Conservation (phyloP, 2,113 vertebrate genomes). For the Rissa tridactyla region DNA sequence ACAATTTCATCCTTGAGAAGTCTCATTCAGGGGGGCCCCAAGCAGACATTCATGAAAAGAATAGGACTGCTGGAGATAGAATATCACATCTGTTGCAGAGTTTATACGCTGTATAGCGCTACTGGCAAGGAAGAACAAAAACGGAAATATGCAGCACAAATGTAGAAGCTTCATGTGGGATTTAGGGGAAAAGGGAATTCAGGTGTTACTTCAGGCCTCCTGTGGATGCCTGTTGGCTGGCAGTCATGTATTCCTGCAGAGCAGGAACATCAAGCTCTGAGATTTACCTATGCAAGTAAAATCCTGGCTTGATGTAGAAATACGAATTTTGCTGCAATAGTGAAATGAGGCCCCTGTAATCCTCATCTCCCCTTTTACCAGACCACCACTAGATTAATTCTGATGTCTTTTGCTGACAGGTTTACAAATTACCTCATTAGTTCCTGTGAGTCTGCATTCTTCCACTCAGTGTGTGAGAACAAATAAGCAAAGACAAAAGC, state of each 20-base stretch:
- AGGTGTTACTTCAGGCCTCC: not conserved
- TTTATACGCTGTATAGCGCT: not conserved
- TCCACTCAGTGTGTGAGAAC: not conserved
- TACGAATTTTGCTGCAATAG: not conserved
- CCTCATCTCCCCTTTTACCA: not conserved
- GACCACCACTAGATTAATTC: constrained; percentile 34
- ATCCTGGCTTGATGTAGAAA: not conserved
- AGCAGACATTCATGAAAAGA: not conserved
- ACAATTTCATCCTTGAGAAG: constrained; percentile 10
- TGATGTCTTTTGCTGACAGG: constrained; percentile 14
- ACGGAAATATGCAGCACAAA: not conserved
- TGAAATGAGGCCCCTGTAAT: not conserved
- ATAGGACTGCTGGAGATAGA: not conserved
- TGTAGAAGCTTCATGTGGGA: not conserved
- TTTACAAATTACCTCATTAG: constrained; percentile 63
- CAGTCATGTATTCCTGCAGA: not conserved
- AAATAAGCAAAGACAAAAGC: constrained; percentile 26
- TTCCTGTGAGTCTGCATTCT: constrained; percentile 29
- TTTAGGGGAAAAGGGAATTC: not conserved
- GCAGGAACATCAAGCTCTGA: not conserved
- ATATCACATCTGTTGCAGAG: not conserved
- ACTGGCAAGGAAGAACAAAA: not conserved
- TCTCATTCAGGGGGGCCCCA: not conserved
- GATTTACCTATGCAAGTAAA: not conserved
- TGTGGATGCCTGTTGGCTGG: not conserved